Evolutionary conservation across 2,113 vertebrate genomes (phyloP).

Genomic region (Thryonomys swinderianus): DNA sequence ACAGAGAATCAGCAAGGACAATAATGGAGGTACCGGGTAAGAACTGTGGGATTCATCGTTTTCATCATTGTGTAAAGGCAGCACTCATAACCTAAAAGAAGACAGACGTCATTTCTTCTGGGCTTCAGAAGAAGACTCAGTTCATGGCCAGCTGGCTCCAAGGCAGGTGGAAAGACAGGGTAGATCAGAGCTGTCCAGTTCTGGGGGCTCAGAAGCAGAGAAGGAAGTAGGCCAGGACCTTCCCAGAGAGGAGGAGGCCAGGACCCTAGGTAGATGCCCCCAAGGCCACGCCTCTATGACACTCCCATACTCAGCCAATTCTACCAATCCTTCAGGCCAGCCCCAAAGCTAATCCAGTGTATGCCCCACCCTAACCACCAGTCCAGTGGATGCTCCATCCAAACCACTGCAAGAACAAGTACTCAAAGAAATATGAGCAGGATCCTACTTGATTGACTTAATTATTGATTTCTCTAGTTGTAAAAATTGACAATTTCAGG

Average conservation of each 20-base stretch:
- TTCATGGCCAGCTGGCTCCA: background rate
- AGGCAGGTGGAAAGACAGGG: background rate
- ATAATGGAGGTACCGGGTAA: background rate
- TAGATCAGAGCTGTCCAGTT: background rate
- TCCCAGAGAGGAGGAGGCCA: background rate
- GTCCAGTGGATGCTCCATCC: background rate
- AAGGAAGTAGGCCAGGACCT: background rate
- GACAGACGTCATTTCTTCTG: background rate
- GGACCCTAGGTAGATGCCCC: rapidly evolving
- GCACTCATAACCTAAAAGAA: background rate
- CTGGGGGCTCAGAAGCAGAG: background rate
- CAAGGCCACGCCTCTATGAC: background rate
- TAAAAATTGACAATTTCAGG: background rate
- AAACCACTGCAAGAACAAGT: background rate
- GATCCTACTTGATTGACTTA: background rate
- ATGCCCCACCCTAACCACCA: background rate
- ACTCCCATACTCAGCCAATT: background rate
- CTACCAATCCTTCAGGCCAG: background rate
- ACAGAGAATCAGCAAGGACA: background rate
- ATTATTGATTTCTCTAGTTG: background rate
- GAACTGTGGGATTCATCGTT: background rate
- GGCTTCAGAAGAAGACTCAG: background rate
- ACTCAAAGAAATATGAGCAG: background rate
- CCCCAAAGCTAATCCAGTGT: background rate
- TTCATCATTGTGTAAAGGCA: background rate